These are phyloP conservation scores for Saccostrea cuccullata DNA, from an alignment of 1,140 invertebrate species.

Conservation along the genomic window DNA sequence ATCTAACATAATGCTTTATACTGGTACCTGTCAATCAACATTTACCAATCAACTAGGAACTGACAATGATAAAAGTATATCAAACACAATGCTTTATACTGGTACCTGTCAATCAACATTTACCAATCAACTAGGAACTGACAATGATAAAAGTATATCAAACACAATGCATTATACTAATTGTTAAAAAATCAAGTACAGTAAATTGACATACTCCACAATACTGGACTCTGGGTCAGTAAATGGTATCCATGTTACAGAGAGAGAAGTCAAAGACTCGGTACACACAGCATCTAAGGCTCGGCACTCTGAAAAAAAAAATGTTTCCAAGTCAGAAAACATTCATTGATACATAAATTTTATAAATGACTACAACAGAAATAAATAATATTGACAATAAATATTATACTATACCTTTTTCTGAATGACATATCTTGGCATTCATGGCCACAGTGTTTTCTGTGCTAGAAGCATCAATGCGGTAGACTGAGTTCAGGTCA, in stretches of 20 bases:
- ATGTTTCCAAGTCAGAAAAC: no score
- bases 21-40: neutral
- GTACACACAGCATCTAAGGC: conserved; percentile 63
- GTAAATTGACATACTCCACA: conserved; percentile 50
- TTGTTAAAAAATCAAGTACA: no score
- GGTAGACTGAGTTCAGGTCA: conserved; percentile 53
- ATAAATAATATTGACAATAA: neutral
- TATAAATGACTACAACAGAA: no score
- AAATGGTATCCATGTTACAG: conserved; percentile 63
- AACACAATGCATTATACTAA: no score
- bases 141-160: neutral
- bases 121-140: neutral
- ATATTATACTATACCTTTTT: conserved; percentile 46
- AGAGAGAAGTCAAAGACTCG: conserved; percentile 59
- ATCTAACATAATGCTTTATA: no score
- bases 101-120: neutral
- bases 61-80: neutral
- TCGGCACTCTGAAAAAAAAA: conserved; percentile 54
- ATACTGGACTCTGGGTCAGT: conserved; percentile 63
- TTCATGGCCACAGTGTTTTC: conserved; percentile 49
- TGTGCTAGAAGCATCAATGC: conserved; percentile 39
- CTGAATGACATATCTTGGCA: conserved; percentile 46
- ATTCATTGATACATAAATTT: no score
- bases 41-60: neutral
- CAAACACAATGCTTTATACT: neutral